A percentile compares a stretch with the other conserved stretches of the same genome.
Evolutionary conservation across 2,888 invertebrate genomes (phyloP).

Genomic region (Agapetus fuscipes): DNA sequence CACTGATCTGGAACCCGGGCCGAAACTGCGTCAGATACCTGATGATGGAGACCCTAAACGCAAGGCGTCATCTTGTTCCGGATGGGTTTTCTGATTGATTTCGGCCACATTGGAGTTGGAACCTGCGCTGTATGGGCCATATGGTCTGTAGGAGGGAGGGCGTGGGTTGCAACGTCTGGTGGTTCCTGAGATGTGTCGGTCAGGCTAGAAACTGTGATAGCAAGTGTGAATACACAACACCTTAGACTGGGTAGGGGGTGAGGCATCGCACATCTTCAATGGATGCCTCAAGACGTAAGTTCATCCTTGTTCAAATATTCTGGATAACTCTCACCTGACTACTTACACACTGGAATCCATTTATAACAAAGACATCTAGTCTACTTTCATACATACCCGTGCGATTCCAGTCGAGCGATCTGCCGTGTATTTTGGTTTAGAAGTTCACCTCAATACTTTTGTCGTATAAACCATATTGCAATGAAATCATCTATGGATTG

Average conservation of each 20-base stretch:
- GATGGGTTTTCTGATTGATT: constrained; percentile 17
- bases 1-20: constrained; percentile 39
- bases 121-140: constrained; percentile 10
- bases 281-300: not conserved
- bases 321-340: too few species aligned
- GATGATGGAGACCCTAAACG: constrained; percentile 38
- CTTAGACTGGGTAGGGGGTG: not conserved
- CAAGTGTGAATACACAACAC: not conserved
- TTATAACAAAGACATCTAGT: too few species aligned
- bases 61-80: constrained; percentile 7
- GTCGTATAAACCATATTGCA: too few species aligned
- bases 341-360: too few species aligned
- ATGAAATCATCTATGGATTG: too few species aligned
- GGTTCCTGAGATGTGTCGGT: constrained; percentile 19
- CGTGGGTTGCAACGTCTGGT: constrained; percentile 18
- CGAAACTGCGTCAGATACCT: constrained; percentile 48
- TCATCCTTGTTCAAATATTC: too few species aligned
- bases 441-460: too few species aligned
- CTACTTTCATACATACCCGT: too few species aligned
- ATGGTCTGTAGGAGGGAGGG: too few species aligned
- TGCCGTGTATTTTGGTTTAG: too few species aligned
- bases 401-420: too few species aligned
- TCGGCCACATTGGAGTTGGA: constrained; percentile 17
- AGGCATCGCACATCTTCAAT: not conserved
- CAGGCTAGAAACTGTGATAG: constrained; percentile 12